Evolutionary conservation across 2,888 invertebrate species (phyloP).

Genomic region (Buathra laborator): DNA sequence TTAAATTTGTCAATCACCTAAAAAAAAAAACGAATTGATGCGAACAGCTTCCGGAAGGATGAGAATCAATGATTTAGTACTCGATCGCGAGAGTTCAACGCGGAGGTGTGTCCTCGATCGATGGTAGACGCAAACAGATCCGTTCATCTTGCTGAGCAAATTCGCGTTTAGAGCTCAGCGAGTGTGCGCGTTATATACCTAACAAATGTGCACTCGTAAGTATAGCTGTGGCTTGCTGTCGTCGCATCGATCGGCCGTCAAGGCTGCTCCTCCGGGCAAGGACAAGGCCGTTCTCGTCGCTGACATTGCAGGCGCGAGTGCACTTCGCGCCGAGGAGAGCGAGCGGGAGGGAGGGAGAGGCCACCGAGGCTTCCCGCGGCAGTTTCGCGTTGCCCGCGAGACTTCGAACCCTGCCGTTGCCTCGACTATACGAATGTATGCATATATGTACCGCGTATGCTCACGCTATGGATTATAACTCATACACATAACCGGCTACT

Average conservation of each 20-base stretch:
- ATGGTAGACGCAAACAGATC: slow-evolving; percentile 11
- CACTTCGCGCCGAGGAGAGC: slow-evolving; percentile 58
- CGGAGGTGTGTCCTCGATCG: slow-evolving; percentile 6
- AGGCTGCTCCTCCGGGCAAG: slow-evolving; percentile 80
- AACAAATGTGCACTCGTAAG: slow-evolving; percentile 58
- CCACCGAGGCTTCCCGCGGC: slow-evolving; percentile 39
- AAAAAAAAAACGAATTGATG: too few species aligned
- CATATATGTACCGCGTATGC: not conserved
- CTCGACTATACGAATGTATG: slow-evolving; percentile 19
- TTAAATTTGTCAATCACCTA: too few species aligned
- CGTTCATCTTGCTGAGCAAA: not conserved
- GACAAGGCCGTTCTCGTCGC: slow-evolving; percentile 80
- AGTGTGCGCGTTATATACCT: slow-evolving; percentile 42
- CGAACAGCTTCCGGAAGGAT: too few species aligned
- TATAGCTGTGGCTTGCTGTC: slow-evolving; percentile 52
- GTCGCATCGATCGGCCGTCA: slow-evolving; percentile 81
- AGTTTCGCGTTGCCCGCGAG: slow-evolving; percentile 60
- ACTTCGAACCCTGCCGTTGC: slow-evolving; percentile 66
- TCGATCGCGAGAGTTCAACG: slow-evolving; percentile 14
- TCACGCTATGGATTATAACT: slow-evolving; percentile 6
- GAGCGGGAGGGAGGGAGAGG: slow-evolving; percentile 56
- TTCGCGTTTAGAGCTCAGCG: slow-evolving; percentile 1
- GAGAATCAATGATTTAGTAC: too few species aligned
- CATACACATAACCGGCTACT: not conserved
- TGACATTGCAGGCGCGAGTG: slow-evolving; percentile 77